phyloP scores from a whole-genome alignment of 1,140 invertebrate species.

The Drosophila ficusphila region DNA sequence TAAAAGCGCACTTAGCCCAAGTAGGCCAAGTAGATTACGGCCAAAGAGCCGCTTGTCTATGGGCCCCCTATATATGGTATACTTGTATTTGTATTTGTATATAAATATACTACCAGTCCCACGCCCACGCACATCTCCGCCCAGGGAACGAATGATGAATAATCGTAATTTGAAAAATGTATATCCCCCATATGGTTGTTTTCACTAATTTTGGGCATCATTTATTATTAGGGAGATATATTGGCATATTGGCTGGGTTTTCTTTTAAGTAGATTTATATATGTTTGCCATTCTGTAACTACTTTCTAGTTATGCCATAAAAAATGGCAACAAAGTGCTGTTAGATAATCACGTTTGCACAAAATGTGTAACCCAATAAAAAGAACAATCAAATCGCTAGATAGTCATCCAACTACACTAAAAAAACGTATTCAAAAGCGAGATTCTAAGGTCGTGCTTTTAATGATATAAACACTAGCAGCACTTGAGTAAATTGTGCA shows the following conservation, averaged over 20 bases:
- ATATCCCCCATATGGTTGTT: slow-evolving; percentile 19
- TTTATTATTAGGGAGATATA: slow-evolving; percentile 23
- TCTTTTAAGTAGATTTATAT: neutral
- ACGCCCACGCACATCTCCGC: slow-evolving; percentile 8
- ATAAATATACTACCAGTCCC: slow-evolving; percentile 2
- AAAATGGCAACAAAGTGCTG: too few species aligned
- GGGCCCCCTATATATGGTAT: too few species aligned
- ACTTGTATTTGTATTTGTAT: slow-evolving; percentile 4
- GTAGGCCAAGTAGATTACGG: slow-evolving; percentile 79
- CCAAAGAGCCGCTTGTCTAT: slow-evolving; percentile 57
- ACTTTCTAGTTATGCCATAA: too few species aligned
- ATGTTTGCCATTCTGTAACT: neutral
- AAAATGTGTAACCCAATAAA: neutral
- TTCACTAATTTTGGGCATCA: slow-evolving; percentile 5
- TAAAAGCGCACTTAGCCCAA: slow-evolving; percentile 81
- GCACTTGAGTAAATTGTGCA: slow-evolving; percentile 79
- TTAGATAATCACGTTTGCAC: too few species aligned
- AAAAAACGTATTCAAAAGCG: slow-evolving; percentile 12
- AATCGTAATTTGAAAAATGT: slow-evolving; percentile 25
- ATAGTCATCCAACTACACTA: neutral
- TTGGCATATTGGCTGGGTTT: neutral
- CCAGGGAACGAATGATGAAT: slow-evolving; percentile 22
- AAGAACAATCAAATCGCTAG: neutral
- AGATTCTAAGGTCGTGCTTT: slow-evolving; percentile 27
- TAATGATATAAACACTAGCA: slow-evolving; percentile 73